phyloP scores from a whole-genome alignment of 2,113 vertebrate genomes.

The Psophia crepitans region DNA sequence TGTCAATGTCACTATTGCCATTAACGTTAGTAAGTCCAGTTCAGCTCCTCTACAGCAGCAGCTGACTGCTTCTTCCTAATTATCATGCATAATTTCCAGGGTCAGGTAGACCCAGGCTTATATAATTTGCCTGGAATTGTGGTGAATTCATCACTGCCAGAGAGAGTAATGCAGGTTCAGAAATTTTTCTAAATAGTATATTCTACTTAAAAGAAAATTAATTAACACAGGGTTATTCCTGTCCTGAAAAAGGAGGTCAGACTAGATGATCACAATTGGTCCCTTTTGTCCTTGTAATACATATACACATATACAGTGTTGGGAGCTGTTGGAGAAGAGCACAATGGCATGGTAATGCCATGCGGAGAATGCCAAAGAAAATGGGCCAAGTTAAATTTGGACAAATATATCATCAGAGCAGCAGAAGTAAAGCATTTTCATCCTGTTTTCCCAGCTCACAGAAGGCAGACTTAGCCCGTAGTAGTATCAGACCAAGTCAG shows the following conservation, averaged over 20 bases:
- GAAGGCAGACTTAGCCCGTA: background rate
- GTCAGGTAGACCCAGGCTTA: conserved; percentile 30
- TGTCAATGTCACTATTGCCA: background rate
- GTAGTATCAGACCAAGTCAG: background rate
- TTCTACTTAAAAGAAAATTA: conserved; percentile 66
- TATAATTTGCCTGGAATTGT: conserved; percentile 35
- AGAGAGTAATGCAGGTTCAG: conserved; percentile 3
- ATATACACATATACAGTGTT: conserved; percentile 18
- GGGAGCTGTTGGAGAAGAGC: background rate
- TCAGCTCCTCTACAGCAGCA: background rate
- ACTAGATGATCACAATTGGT: conserved; percentile 37
- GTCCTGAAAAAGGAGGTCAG: conserved; percentile 58
- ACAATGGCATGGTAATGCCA: background rate
- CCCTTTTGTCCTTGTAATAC: conserved; percentile 67
- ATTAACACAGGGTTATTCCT: conserved; percentile 62
- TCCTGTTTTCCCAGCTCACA: background rate
- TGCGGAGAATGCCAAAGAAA: background rate
- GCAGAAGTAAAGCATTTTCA: background rate
- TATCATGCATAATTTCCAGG: background rate
- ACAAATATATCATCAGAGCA: conserved; percentile 12
- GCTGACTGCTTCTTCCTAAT: background rate
- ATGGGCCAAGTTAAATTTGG: conserved; percentile 16
- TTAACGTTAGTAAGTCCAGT: background rate
- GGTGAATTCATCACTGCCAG: conserved; percentile 18
- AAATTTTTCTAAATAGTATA: conserved; percentile 52